A percentile compares a stretch with the other conserved stretches of the same genome.
Conservation (phyloP, 1,140 invertebrate species). For the Tenebrio molitor region DNA sequence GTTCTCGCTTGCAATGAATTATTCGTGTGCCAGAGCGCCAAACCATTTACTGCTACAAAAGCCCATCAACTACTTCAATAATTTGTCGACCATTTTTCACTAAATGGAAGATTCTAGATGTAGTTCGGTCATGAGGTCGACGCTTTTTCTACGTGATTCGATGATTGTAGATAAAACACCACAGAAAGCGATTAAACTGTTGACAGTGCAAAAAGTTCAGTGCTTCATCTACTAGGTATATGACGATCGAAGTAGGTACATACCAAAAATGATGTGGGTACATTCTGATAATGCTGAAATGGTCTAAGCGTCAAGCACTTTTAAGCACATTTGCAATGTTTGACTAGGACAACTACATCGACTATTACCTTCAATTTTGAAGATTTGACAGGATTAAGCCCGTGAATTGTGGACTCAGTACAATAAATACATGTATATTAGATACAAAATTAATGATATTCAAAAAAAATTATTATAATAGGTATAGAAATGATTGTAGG, state of each 20-base stretch:
- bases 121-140: too few relatives aligned
- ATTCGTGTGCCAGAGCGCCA: slow-evolving; percentile 45
- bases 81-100: neutral
- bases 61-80: slow-evolving; percentile 41
- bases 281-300: neutral
- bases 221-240: neutral
- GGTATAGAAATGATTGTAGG: neutral
- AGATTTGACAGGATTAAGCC: slow-evolving; percentile 33
- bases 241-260: too few relatives aligned
- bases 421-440: slow-evolving; percentile 30
- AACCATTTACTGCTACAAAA: slow-evolving; percentile 48
- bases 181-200: neutral
- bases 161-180: slow-evolving; percentile 6
- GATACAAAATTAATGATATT: slow-evolving; percentile 9
- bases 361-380: slow-evolving; percentile 35
- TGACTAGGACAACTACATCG: slow-evolving; percentile 18
- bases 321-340: slow-evolving; percentile 27
- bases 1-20: slow-evolving; percentile 41
- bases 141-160: too few relatives aligned
- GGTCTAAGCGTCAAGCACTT: slow-evolving; percentile 38
- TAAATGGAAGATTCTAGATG: too few relatives aligned
- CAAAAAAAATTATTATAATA: neutral
- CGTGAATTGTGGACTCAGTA: slow-evolving; percentile 34
- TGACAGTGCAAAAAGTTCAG: neutral
- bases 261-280: slow-evolving; percentile 15